Base-by-base conservation (phyloP, 2,888 invertebrate species). In the Gerosis bhagava region DNA sequence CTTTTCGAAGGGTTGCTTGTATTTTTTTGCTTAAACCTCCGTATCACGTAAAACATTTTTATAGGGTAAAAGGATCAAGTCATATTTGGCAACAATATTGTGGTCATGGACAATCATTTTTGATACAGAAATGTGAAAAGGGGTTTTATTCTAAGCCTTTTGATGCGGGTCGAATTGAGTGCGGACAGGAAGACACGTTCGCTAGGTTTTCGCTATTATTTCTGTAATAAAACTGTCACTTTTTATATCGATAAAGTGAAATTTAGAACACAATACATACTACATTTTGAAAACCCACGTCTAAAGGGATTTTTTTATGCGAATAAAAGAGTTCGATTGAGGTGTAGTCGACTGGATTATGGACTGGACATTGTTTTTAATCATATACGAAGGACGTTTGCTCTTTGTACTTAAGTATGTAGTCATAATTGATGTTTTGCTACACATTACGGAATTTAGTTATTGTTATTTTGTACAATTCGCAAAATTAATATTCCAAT, bases 101-200 rank as follows among this genome's bases (percentile, higher is more conserved):
- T 78, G 71, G 78, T 76, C 73, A 76, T 72, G 77, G 81, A 73
- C 81, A 78, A 83, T 83, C 79, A 74, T 77, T 79, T 68, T 72
- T 77, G 79, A 78, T 78, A 81, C 72, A 78, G 81, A 82, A 84
- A 83, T 73, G 77, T 71, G 79, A 84, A 84, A 83, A 80, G 78
- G 87, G 86, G 72, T 83, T 83, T n/a, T 74, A 82, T 57, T 53
- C 54, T 83, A 86, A 87, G 83, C 88, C 79, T 54, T 77, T 86
- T 88, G 88, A 88, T 72, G 77, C 80, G 87, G 88, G 88, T 87
- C 79, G 70, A 86, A 84, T 88, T 80, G 79, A 73, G 70, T 79
- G 74, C 76, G 75, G 84, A 87, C 86, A 82, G 73, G 67, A 74
- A 71, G 74, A 78, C 72, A 67, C 74, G 76, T 83, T 84, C 74